These are phyloP conservation scores for Eumacrocentrus americanus DNA, from an alignment of 2,888 invertebrate genomes.

Conservation along the genomic window DNA sequence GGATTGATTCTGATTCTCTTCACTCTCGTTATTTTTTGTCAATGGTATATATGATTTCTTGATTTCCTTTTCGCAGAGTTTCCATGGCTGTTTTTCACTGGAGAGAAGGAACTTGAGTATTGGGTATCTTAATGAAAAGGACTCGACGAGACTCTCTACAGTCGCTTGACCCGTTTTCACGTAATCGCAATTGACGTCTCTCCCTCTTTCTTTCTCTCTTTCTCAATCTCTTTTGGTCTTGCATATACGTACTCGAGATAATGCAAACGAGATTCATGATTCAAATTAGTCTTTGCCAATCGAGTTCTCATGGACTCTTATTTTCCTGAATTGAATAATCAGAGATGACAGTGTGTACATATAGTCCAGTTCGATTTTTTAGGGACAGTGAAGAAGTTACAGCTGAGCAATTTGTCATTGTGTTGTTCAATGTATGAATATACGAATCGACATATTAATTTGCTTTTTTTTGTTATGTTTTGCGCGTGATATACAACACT, in stretches of 20 bases:
- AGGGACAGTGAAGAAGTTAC: not conserved
- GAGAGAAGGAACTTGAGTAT: slow-evolving; percentile 21
- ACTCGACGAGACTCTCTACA: slow-evolving; percentile 25
- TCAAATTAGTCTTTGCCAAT: not conserved
- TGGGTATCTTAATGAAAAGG: slow-evolving; percentile 34
- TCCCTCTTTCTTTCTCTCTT: not conserved
- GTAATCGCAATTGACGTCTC: slow-evolving; percentile 10
- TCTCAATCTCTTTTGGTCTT: not conserved
- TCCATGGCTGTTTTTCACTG: not conserved
- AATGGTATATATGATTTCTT: no score
- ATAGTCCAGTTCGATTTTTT: not conserved
- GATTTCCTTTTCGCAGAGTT: not conserved
- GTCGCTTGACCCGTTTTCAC: slow-evolving; percentile 30
- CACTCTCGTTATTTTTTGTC: not conserved
- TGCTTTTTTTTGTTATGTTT: slow-evolving; percentile 1
- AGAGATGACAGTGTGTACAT: not conserved
- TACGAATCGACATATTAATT: not conserved
- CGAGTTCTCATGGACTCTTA: not conserved
- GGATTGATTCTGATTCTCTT: not conserved
- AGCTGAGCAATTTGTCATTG: slow-evolving; percentile 10
- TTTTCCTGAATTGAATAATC: no score
- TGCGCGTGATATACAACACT: no score
- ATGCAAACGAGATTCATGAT: not conserved
- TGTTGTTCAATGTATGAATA: not conserved
- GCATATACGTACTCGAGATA: not conserved